phyloP scores from a whole-genome alignment of 1,140 invertebrate genomes.

The Drosophila subobscura region DNA sequence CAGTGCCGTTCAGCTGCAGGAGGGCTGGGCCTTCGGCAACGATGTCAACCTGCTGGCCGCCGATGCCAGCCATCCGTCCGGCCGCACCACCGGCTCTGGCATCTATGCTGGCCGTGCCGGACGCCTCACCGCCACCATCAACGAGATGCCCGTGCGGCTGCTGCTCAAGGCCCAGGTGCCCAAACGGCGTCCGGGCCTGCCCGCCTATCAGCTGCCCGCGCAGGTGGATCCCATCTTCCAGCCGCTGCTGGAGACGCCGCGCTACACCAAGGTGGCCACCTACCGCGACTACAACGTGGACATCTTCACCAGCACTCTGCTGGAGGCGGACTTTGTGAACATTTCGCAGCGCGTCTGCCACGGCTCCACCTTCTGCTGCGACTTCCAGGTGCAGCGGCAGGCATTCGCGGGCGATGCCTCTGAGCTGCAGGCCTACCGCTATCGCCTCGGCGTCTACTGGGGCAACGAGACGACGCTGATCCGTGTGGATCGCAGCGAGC shows the following conservation, averaged over 20 bases:
- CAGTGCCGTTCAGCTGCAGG: constrained; percentile 84
- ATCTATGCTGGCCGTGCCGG: constrained; percentile 84
- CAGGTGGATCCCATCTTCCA: constrained; percentile 25
- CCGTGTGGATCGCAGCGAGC: constrained; percentile 69
- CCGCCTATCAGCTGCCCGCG: constrained; percentile 11
- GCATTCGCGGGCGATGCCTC: neutral
- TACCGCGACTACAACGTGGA: constrained; percentile 71
- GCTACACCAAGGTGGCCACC: constrained; percentile 49
- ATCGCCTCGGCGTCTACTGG: constrained; percentile 83
- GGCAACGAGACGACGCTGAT: constrained; percentile 62
- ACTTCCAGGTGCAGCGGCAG: constrained; percentile 26
- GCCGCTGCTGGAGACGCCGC: constrained; percentile 26
- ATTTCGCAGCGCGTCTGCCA: constrained; percentile 37
- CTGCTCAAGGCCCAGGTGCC: constrained; percentile 65
- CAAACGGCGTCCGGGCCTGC: constrained; percentile 75
- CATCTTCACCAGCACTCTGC: constrained; percentile 48
- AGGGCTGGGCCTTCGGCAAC: constrained; percentile 84
- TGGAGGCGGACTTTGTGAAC: constrained; percentile 34
- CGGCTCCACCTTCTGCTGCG: constrained; percentile 51
- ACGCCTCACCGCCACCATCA: constrained; percentile 57
- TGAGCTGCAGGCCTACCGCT: constrained; percentile 58
- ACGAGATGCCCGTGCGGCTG: constrained; percentile 55
- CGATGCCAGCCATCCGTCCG: constrained; percentile 79
- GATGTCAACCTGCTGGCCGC: constrained; percentile 85
- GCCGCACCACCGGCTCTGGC: constrained; percentile 82